Conservation (phyloP, 1,140 invertebrate genomes). For the Mya arenaria region DNA sequence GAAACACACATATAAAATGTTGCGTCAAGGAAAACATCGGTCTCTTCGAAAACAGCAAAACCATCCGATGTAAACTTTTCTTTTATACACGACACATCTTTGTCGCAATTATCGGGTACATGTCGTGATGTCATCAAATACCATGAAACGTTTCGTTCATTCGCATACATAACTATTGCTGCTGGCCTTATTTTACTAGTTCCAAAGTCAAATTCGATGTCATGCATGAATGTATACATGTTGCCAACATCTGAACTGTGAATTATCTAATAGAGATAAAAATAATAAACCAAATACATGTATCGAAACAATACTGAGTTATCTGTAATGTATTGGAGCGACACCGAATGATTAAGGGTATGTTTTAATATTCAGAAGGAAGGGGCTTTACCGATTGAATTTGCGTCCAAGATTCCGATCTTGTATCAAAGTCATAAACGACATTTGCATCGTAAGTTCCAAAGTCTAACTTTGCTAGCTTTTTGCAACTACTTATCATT, state of each 20-base stretch:
- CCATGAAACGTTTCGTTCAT: conserved; percentile 49
- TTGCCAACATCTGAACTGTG: conserved; percentile 44
- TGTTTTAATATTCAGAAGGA: neutral
- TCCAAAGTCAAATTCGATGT: conserved; percentile 52
- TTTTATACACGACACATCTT: conserved; percentile 8
- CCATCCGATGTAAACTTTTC: conserved; percentile 11
- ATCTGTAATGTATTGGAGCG: neutral
- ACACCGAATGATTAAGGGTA: neutral
- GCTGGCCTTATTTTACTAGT: neutral
- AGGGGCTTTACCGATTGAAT: conserved; percentile 10
- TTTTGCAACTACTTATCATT: neutral
- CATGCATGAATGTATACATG: conserved; percentile 16
- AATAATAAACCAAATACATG: neutral
- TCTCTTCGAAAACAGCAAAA: neutral
- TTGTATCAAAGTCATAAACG: conserved; percentile 35
- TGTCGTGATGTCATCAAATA: conserved; percentile 48
- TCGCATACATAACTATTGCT: conserved; percentile 14
- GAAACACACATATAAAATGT: conserved; percentile 45
- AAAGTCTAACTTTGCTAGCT: neutral
- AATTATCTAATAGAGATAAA: conserved; percentile 15
- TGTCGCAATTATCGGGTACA: neutral
- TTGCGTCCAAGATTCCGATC: neutral
- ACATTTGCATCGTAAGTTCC: neutral
- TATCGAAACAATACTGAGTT: neutral
- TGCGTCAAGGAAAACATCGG: neutral